A percentile compares a stretch with the other conserved stretches of the same genome.
These are phyloP conservation scores for Eristalis pertinax DNA, from an alignment of 2,888 invertebrate species.

Conservation along the genomic window DNA sequence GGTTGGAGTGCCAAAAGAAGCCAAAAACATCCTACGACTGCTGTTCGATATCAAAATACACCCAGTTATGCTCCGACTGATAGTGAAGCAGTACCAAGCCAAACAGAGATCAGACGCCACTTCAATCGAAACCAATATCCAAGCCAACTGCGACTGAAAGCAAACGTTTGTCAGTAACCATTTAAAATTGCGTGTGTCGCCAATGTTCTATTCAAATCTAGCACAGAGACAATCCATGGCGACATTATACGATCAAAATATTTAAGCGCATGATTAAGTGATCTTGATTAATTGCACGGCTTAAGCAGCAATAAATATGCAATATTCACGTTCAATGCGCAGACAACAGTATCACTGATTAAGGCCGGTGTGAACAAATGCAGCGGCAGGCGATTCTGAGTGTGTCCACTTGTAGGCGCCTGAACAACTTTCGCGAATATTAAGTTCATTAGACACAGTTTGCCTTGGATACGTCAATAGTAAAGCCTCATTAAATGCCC, in stretches of 20 bases:
- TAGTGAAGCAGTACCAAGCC: too few relatives aligned
- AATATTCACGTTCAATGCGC: slow-evolving; percentile 28
- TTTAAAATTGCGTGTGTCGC: background rate
- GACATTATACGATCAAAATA: slow-evolving; percentile 48
- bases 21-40: too few relatives aligned
- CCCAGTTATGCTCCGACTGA: too few relatives aligned
- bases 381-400: background rate
- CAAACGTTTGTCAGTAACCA: background rate
- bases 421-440: slow-evolving; percentile 52
- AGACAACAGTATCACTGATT: slow-evolving; percentile 38
- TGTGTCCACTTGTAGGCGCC: slow-evolving; percentile 24
- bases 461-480: slow-evolving; percentile 45
- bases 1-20: too few relatives aligned
- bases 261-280: slow-evolving; percentile 42
- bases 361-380: slow-evolving; percentile 48
- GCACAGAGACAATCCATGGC: slow-evolving; percentile 11
- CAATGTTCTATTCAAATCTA: background rate
- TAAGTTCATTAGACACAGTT: slow-evolving; percentile 37
- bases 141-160: background rate
- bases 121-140: too few relatives aligned
- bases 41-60: too few relatives aligned
- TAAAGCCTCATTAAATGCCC: background rate
- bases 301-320: slow-evolving; percentile 49
- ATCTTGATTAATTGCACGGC: slow-evolving; percentile 31
- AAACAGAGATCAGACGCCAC: too few relatives aligned